Evolutionary conservation across 2,113 vertebrate species (phyloP), one percentile per base, ranked within the genome.

Genomic region (Aphyosemion australe): DNA sequence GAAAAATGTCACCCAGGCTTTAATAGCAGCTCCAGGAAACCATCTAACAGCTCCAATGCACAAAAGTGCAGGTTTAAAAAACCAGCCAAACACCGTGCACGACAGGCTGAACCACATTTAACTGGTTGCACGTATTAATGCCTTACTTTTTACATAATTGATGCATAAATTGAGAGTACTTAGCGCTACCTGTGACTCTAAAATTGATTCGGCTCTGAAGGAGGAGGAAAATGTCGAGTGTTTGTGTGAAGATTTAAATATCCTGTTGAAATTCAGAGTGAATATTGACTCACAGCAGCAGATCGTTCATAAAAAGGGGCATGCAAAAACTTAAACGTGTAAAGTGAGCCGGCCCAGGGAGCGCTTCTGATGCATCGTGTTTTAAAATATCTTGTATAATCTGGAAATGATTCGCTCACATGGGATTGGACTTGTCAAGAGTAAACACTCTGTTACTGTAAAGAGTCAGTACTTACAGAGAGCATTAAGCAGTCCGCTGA

Each of bases 401-500:
- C 39, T 65, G 31, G 18, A 21, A 78, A 60, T 42, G 45, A 63
- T 32, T 72, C 19, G 10, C 32, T 69, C 26, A 18, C 1, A 68
- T 11, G 13, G 39, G 53, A 39, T 72, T 72, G 57, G 68, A 46
- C 50, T 63, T 45, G 56, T 54, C 51, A 19, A 42, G 60, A 62
- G 46, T 58, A 67, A 73, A 75, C 59, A 49, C 31, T 26, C 26
- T 41, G 6, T 50, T 50, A 13, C 34, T 53, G 20, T 41, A 2
- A 26, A 39, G 69, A 60, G 65, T 54, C 6, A n/a, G 52, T 81
- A 89, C 87, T 90, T 76, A 89, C 87, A 73, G 74, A 48, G 43
- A 76, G 72, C 31, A 80, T 79, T 85, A 85, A 74, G 65, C 70
- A 53, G 80, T 87, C 70, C 73, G 64, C 54, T 55, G 65, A 77